A percentile compares a stretch with the other conserved stretches of the same genome.
These are phyloP conservation scores for Vireo altiloquus DNA, from an alignment of 2,113 vertebrate species.

Conservation along the genomic window DNA sequence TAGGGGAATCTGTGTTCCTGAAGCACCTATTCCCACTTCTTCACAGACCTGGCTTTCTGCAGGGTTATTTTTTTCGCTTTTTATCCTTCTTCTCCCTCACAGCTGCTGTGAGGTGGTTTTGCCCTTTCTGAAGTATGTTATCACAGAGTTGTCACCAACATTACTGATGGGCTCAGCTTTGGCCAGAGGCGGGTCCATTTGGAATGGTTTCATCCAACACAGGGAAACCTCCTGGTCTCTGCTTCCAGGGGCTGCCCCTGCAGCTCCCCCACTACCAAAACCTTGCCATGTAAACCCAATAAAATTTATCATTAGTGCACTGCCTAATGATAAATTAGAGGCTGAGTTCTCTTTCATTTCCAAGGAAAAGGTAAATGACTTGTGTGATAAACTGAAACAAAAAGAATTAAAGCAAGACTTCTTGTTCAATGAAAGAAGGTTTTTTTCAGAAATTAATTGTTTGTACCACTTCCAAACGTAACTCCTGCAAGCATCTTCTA, in stretches of 20 bases:
- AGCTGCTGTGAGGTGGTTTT: background rate
- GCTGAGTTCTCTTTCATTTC: background rate
- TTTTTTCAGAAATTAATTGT: background rate
- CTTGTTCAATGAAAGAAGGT: background rate
- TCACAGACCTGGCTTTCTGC: background rate
- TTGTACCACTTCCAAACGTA: background rate
- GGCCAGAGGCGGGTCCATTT: fast-evolving
- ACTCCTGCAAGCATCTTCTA: background rate
- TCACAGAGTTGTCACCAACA: background rate
- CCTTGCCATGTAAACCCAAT: background rate
- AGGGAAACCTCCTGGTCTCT: background rate
- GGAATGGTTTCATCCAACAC: background rate
- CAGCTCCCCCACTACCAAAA: background rate
- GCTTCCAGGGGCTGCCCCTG: background rate
- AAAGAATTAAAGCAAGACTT: background rate
- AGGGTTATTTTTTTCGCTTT: background rate
- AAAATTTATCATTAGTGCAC: background rate
- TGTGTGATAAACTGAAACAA: background rate
- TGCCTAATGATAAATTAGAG: no score
- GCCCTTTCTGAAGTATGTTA: background rate
- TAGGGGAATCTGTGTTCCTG: background rate
- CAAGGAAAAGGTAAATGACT: background rate
- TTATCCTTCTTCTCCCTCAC: background rate
- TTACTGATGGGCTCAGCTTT: background rate
- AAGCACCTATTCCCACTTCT: background rate